These are phyloP conservation scores for Lysandra coridon DNA, from an alignment of 2,888 invertebrate species.

Conservation along the genomic window DNA sequence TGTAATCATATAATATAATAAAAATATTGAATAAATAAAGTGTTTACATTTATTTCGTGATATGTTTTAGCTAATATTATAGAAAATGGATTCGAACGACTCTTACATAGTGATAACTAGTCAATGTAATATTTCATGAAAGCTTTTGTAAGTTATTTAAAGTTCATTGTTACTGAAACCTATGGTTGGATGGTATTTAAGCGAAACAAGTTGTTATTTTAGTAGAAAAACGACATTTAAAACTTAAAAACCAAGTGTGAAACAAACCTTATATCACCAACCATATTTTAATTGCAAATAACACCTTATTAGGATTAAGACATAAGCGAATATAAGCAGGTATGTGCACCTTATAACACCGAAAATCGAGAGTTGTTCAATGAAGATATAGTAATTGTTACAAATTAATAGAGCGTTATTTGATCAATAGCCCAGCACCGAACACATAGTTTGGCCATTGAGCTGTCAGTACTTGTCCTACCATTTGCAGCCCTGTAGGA, in stretches of 20 bases:
- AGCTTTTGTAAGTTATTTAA: neutral
- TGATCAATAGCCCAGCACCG: too few relatives aligned
- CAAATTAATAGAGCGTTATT: too few relatives aligned
- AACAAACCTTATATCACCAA: conserved; percentile 36
- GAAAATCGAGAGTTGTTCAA: neutral
- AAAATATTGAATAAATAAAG: neutral
- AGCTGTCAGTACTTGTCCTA: too few relatives aligned
- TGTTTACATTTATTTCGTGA: neutral
- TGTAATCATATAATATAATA: neutral
- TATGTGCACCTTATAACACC: conserved; percentile 1
- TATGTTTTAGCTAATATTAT: neutral
- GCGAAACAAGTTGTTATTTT: conserved; percentile 40
- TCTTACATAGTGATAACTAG: neutral
- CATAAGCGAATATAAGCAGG: conserved; percentile 26
- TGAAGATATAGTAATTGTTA: too few relatives aligned
- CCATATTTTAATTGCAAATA: conserved; percentile 12
- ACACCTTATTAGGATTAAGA: conserved; percentile 21
- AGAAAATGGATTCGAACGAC: neutral
- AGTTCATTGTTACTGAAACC: neutral
- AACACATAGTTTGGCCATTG: too few relatives aligned
- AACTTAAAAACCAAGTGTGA: conserved; percentile 52
- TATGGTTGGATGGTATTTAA: conserved; percentile 33
- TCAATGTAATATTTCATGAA: neutral
- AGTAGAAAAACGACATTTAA: conserved; percentile 55
- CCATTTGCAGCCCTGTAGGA: too few relatives aligned